Evolutionary conservation across 2,113 vertebrate species (phyloP), one percentile per base, ranked within the genome.

Genomic region (Chelonoidis abingdonii): DNA sequence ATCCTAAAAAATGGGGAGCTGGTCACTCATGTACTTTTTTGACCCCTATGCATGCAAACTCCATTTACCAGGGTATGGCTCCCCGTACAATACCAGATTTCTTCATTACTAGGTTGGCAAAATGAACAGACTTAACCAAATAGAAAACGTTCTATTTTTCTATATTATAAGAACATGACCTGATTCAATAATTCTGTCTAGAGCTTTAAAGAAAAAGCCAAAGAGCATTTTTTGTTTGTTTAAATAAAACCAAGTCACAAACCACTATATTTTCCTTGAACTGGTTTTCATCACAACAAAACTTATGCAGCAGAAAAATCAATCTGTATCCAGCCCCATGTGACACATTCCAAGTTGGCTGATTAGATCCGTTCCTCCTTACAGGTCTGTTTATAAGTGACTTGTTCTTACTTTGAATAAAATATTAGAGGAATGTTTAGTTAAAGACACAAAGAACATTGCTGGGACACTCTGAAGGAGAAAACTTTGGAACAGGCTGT

Each of bases 251-350:
- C 53, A 10, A 94, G 72, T 44, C 88, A 90, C 52, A 97, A 94
- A 44, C n/a, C 1, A 0, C 76, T 90, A 52, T 62, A 31, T 87
- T 92, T 93, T 95, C 87, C 62, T 65, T 12, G 8, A 89, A 83
- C 3, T 87, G 69, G 41, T 85, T 91, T 96, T 82, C 88, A 31
- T 90, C 81, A 38, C 24, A 92, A 62, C 38, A 31, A 56, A 93
- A 75, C 50, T 81, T 88, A 76, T 80, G 54, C 80, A 89, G 52
- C 25, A 6, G 5, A 83, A 88, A 94, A 94, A 95, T 89, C 95
- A 96, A 92, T 88, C 53, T 49, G 81, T 92, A 94, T 92, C 92
- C 87, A 87, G 95, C 86, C 83, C 89, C 94, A 94, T 44, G 88
- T 50, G 90, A 80, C 86, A 89, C 84, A 84, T 31, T 24, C 76